Base-by-base conservation (phyloP, 64 coral and sea anemone species). In the Montipora capricornis region DNA sequence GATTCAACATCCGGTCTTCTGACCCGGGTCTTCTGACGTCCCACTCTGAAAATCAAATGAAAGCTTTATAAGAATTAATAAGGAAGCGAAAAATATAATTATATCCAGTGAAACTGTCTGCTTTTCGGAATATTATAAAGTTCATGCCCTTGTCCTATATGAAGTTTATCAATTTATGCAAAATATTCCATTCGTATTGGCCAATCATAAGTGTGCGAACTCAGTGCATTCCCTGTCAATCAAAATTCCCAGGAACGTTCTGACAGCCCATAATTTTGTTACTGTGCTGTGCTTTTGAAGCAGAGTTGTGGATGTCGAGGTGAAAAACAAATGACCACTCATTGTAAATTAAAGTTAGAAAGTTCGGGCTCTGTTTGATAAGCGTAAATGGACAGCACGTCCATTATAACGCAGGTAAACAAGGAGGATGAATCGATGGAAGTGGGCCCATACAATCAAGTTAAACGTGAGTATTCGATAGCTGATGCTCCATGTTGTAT, bases 381-480 rank as follows among this genome's bases (percentile, higher is more conserved):
- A 49, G 82, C 81, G 78, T 76, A 83, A 68, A 98, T 98, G 96
- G 96, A 98, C 96, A 98, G 79, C 84, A 98, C 84, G 96, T 98
- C 96, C 96, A 98, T 98, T 84, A 98, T 98, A 89, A 98, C 96
- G 79, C 96, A 98, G 88, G 96, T 98, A 51, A 98, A 89, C 79
- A 98, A 92, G 88, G 96, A 98, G 20, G 96, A 98, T 64, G 96
- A 98, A 68, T 66, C 92, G 5, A 50, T 89, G 75, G 96, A 92
- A 92, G 96, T 95, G 6, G 95, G 47, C 79, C 88, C 85, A 8
- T 94, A 92, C 13, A 92, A 83, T 9, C 96, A 98, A 67, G 93
- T 90, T 2, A 98, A 98, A 89, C 76, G 96, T 98, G 48, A 95
- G 96, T 94, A 74, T 45, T 76, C 10, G 11, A 8, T 3, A 7